Conservation (phyloP, 2,888 invertebrate genomes). For the Nezara viridula region DNA sequence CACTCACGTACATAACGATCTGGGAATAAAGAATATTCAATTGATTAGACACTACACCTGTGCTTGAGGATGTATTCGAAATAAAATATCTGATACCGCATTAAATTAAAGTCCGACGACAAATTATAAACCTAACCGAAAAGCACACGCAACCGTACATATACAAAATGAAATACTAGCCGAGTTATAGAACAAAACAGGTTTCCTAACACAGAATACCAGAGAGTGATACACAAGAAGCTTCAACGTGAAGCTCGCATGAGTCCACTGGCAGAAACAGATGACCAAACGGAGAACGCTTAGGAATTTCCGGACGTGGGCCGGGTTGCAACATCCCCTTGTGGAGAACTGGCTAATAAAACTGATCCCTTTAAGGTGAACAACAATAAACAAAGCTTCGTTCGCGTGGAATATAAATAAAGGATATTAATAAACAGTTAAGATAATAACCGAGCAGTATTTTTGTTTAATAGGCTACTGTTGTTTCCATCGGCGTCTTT, state of each 20-base stretch:
- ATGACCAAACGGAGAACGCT: not conserved
- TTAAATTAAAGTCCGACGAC: not conserved
- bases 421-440: slow-evolving; percentile 10
- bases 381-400: slow-evolving; percentile 11
- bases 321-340: not conserved
- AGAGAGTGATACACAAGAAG: not conserved
- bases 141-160: not conserved
- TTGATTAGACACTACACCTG: not conserved
- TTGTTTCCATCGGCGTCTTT: not conserved
- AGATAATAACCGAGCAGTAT: not conserved
- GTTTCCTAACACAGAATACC: not conserved
- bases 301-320: slow-evolving; percentile 10
- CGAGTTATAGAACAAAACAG: not conserved
- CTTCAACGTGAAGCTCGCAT: not conserved
- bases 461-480: slow-evolving; percentile 6
- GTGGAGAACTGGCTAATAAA: slow-evolving; percentile 1
- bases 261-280: not conserved
- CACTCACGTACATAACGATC: no score
- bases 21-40: not conserved
- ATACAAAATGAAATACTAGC: not conserved
- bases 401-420: slow-evolving; percentile 21
- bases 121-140: not conserved
- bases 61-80: no score
- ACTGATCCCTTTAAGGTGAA: slow-evolving; percentile 16
- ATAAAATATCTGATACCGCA: not conserved